phyloP scores from a whole-genome alignment of 2,888 invertebrate species.

The Ommatoiulus sabulosus region DNA sequence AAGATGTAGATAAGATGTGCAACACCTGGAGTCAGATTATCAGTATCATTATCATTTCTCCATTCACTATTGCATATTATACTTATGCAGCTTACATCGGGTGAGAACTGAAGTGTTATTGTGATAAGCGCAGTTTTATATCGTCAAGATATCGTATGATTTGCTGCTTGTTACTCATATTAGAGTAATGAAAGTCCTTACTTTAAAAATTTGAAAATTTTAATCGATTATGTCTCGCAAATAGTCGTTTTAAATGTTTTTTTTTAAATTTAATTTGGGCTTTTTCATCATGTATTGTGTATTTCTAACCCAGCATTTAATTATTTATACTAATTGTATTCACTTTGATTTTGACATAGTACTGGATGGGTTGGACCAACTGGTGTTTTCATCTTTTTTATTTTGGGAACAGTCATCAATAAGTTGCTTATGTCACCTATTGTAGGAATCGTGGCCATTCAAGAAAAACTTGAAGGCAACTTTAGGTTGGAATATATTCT shows the following conservation, averaged over 20 bases:
- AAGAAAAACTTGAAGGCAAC: slow-evolving; percentile 72
- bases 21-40: slow-evolving; percentile 68
- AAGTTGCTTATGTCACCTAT: slow-evolving; percentile 72
- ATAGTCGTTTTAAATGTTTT: too few species aligned
- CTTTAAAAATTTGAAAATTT: too few species aligned
- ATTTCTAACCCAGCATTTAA: not conserved
- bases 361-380: slow-evolving; percentile 72
- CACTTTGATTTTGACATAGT: slow-evolving; percentile 63
- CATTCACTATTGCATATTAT: slow-evolving; percentile 72
- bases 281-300: too few species aligned
- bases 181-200: too few species aligned
- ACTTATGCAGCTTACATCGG: slow-evolving; percentile 70
- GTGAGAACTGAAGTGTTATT: slow-evolving; percentile 64
- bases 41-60: slow-evolving; percentile 66
- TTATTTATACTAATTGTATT: not conserved
- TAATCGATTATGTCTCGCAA: too few species aligned
- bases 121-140: not conserved
- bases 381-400: slow-evolving; percentile 71
- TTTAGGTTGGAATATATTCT: slow-evolving; percentile 68
- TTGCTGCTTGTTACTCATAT: too few species aligned
- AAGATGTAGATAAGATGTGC: slow-evolving; percentile 71
- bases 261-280: too few species aligned
- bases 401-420: slow-evolving; percentile 71
- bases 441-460: slow-evolving; percentile 70
- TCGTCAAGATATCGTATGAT: too few species aligned